phyloP scores from a whole-genome alignment of 2,797 vertebrate genomes.

The Catharus ustulatus region DNA sequence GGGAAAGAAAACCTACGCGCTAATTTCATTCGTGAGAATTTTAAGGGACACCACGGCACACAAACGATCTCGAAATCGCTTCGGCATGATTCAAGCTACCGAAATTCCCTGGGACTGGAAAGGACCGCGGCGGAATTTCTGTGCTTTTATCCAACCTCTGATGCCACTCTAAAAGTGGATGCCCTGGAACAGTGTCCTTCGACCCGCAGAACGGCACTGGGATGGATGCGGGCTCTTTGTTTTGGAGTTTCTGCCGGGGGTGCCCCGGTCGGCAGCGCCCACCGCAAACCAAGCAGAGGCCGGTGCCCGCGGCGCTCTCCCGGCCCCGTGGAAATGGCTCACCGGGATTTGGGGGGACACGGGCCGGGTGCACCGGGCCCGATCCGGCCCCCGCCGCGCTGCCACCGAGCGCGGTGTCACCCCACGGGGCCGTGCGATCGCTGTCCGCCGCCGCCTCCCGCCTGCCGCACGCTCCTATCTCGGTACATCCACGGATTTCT shows the following conservation, averaged over 20 bases:
- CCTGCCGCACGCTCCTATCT: not conserved
- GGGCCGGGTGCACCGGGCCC: not conserved
- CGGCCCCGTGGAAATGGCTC: not conserved
- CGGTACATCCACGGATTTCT: not conserved
- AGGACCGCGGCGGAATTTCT: not conserved
- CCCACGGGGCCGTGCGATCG: not conserved
- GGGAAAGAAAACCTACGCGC: not conserved
- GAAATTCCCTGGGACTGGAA: not conserved
- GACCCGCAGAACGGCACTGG: not conserved
- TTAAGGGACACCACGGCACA: not conserved
- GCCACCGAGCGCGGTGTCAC: not conserved
- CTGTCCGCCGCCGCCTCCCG: not conserved
- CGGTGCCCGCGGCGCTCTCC: not conserved
- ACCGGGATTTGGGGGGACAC: not conserved
- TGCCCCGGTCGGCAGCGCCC: not conserved
- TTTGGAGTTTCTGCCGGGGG: not conserved
- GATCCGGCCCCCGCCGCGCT: not conserved
- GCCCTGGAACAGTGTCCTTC: not conserved
- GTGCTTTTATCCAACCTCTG: slow-evolving; percentile 11
- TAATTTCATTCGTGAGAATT: slow-evolving; percentile 40
- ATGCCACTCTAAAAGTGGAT: not conserved
- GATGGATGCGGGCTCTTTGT: not conserved
- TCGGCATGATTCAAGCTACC: not conserved
- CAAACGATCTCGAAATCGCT: slow-evolving; percentile 28
- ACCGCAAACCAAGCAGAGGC: not conserved